Base-by-base conservation (phyloP, 2,797 vertebrate species). In the Lutjanus argentimaculatus region DNA sequence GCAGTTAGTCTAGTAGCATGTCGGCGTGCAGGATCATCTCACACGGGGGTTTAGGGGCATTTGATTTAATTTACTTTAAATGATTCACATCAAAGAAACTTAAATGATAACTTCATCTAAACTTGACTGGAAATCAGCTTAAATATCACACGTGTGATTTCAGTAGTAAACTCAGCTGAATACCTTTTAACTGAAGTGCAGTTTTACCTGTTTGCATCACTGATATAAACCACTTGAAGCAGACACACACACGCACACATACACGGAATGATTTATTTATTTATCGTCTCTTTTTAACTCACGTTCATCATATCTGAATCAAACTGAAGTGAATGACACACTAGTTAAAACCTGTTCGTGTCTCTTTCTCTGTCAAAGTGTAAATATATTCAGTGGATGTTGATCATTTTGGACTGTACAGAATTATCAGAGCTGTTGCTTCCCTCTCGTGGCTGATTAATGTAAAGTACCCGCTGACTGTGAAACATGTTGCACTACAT, bases 401-500 rank as follows among this genome's bases (percentile, higher is more conserved):
- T 21, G 49, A 83, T 78, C 63, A 53, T 85, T 80, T 65, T 57
- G 40, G 55, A 45, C 43, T 88, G 84, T 85, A 82, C 57, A 88
- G 72, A 80, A 21, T 77, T 17, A 51, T 76, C 55, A 10, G 55
- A 72, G 73, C 72, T 74, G 59, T 75, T 64, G 80, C 80, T 77
- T 71, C 70, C 67, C 85, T 53, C 75, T 82, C 15, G 85, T 89
- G 87, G 82, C 76, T 64, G 70, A 73, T 76, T 61, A 7, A 63
- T 85, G 83, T 82, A 71, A 73, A 85, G 21, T 77, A 77, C 80
- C 79, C 21, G 79, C 80, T 85, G 82, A 88, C 89, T 88, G 80
- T 90, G 79, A 90, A 90, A 83, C 53, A 40, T 76, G 89, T 91
- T 93, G 89, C 89, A 91, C 89, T 92, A 88, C 84, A 59, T 21